phyloP scores from a whole-genome alignment of 2,888 invertebrate genomes.

The Drosophila gaucha region DNA sequence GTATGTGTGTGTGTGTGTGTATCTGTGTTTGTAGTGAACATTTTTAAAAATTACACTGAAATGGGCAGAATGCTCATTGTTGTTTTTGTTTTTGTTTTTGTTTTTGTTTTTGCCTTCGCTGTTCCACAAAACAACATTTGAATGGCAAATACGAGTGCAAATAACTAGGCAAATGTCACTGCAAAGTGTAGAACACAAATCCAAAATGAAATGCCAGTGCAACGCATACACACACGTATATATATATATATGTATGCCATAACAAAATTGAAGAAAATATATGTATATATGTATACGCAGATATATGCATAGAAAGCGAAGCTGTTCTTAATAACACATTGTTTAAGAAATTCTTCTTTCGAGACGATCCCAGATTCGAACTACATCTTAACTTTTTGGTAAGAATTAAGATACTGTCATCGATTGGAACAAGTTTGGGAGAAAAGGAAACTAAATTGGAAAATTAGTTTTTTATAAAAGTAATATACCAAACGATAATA shows the following conservation, averaged over 20 bases:
- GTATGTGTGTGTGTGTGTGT: not conserved
- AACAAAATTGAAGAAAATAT: not conserved
- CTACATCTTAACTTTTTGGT: too few relatives aligned
- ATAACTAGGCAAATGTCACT: constrained; percentile 59
- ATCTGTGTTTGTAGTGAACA: constrained; percentile 16
- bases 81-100: constrained; percentile 14
- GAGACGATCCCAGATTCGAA: too few relatives aligned
- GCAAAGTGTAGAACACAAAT: constrained; percentile 38
- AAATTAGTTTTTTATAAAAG: too few relatives aligned
- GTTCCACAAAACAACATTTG: constrained; percentile 43
- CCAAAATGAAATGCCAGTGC: constrained; percentile 19
- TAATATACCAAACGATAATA: too few relatives aligned
- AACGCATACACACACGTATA: not conserved
- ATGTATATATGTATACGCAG: not conserved
- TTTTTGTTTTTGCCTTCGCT: constrained; percentile 4
- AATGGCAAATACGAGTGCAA: constrained; percentile 54
- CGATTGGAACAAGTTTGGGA: too few relatives aligned
- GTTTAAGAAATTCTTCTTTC: too few relatives aligned
- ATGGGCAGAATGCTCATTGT: constrained; percentile 29
- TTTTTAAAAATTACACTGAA: constrained; percentile 59
- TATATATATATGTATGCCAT: not conserved
- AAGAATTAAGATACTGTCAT: too few relatives aligned
- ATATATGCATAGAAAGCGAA: not conserved
- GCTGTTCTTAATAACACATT: too few relatives aligned
- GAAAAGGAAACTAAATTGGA: too few relatives aligned